These are phyloP conservation scores for Trididemnum miniatum DNA, from an alignment of 23 tunicate species.

Conservation along the genomic window DNA sequence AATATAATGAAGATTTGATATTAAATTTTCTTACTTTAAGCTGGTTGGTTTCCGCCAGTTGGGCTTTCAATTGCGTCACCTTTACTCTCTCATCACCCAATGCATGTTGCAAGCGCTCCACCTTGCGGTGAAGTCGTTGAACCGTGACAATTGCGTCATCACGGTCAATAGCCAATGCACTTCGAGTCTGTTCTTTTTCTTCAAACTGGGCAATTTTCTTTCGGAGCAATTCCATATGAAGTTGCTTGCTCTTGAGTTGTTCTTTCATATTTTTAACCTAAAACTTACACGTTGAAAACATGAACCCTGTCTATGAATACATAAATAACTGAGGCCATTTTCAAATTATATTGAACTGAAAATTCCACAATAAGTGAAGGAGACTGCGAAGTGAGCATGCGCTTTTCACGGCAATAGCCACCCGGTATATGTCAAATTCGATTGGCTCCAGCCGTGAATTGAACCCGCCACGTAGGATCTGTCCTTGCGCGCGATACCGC, in stretches of 20 bases:
- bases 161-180: constrained; percentile 88
- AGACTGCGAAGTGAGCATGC: too few relatives aligned
- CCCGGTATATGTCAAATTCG: too few relatives aligned
- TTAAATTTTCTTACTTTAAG: constrained; percentile 86
- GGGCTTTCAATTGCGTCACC: constrained; percentile 80
- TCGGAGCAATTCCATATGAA: constrained; percentile 84
- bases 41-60: constrained; percentile 93
- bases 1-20: too few relatives aligned
- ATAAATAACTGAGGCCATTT: too few relatives aligned
- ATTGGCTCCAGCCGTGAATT: too few relatives aligned
- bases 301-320: too few relatives aligned
- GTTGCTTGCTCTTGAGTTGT: constrained; percentile 89
- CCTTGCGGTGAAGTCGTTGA: constrained; percentile 83
- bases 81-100: constrained; percentile 89
- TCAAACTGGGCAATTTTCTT: constrained; percentile 87
- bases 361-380: too few relatives aligned
- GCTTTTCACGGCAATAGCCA: too few relatives aligned
- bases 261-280: constrained; percentile 84
- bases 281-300: too few relatives aligned
- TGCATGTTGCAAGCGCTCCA: constrained; percentile 80
- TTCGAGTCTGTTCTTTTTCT: constrained; percentile 73
- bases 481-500: too few relatives aligned
- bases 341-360: too few relatives aligned
- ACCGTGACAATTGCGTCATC: constrained; percentile 86
- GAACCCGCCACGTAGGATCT: too few relatives aligned